Base-by-base conservation (phyloP, 2,113 vertebrate species). In the Conger conger region DNA sequence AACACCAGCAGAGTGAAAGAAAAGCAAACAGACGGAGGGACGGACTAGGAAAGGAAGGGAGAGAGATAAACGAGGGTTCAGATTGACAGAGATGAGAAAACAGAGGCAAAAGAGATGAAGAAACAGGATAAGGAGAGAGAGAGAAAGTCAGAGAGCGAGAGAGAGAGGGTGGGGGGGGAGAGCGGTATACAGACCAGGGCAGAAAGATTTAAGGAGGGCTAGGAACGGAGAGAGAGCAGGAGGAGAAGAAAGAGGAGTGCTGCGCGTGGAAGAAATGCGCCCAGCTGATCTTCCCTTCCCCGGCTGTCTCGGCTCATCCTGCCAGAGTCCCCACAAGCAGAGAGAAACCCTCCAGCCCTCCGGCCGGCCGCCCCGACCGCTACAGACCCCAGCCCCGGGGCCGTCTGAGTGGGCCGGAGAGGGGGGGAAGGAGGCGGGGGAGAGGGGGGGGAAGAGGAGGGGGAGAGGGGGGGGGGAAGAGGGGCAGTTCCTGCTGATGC, bases 401-500 rank as follows among this genome's bases (percentile, higher is more conserved):
- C 4, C 30, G 68, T 33, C 13, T 73, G 11, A 30, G 27, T 9
- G 68, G 4, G n/a, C n/a, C n/a, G n/a, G n/a, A n/a, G n/a, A 6
- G 5, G n/a, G 68, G n/a, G 68, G 11, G 9, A 20, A 20, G 11
- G 33, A 37, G 33, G 36, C 2, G 76, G 76, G 76, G 33, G 33
- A n/a, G 9, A 76, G 20, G 33, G 76, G 11, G 16, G 76, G 76
- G 30, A 35, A 78, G 76, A 78, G 35, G n/a, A 76, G 73, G 73
- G 15, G 17, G 73, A 36, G 73, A 50, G 0, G 57, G 23, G 27
- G 23, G 6, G 68, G 40, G 37, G 45, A 81, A n/a, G 33, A 42
- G n/a, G 30, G 38, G 35, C 53, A 40, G 63, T n/a, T 30, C 79
- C 81, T 36, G 87, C 89, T 90, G 89, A 90, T 90, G 89, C 87